phyloP scores from a whole-genome alignment of 2,113 vertebrate genomes.

The Hemichromis elongatus region DNA sequence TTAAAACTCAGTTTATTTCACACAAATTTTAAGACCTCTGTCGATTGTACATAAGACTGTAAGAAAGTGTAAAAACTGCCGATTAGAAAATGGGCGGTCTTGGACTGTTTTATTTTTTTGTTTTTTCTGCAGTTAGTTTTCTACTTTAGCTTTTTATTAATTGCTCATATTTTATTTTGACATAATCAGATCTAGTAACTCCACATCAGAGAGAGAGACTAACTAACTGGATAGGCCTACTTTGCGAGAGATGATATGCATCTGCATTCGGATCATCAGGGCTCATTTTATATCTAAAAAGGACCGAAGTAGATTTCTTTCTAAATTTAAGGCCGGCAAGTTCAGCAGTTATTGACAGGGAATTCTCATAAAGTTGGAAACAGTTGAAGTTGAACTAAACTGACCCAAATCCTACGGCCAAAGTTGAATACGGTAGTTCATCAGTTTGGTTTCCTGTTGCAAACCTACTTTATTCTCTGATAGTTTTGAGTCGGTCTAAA shows the following conservation, averaged over 20 bases:
- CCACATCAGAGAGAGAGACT: background rate
- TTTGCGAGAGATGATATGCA: background rate
- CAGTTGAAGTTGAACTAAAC: background rate
- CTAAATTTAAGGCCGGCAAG: background rate
- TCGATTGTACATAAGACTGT: constrained; percentile 56
- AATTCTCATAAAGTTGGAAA: background rate
- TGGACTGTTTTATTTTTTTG: background rate
- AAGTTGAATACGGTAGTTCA: background rate
- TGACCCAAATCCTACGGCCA: background rate
- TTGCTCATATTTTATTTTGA: background rate
- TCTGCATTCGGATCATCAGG: background rate
- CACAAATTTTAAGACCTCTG: background rate
- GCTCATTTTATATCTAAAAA: background rate
- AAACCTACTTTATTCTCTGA: background rate
- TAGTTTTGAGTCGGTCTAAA: background rate
- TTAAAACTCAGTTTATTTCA: background rate
- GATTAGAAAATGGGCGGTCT: background rate
- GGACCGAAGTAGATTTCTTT: background rate
- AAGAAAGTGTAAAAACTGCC: constrained; percentile 47
- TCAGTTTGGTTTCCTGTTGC: background rate
- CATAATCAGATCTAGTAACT: background rate
- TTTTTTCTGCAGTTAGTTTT: constrained; percentile 31
- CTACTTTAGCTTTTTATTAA: constrained; percentile 33
- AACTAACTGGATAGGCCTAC: rapidly evolving
- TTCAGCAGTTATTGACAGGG: background rate